These are phyloP conservation scores for Peromyscus maniculatus DNA, from an alignment of 2,113 vertebrate species.

Conservation along the genomic window DNA sequence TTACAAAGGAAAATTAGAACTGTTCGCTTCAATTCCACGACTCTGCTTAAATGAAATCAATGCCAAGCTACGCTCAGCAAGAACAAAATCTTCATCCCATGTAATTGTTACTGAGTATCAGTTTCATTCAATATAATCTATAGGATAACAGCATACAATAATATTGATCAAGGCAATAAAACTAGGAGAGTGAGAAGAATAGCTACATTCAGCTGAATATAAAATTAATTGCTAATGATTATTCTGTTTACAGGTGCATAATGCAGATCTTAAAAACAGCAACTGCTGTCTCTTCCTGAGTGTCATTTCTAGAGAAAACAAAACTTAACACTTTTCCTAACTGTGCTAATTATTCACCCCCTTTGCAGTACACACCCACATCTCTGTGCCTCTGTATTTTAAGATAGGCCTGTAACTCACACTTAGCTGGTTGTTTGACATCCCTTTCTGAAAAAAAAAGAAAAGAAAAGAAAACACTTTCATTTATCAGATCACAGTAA, in stretches of 20 bases:
- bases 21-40: slow-evolving; percentile 73
- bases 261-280: neutral
- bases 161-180: slow-evolving; percentile 50
- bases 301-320: neutral
- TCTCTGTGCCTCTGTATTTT: neutral
- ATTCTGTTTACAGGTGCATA: neutral
- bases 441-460: neutral
- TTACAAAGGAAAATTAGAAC: slow-evolving; percentile 69
- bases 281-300: neutral
- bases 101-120: slow-evolving; percentile 73
- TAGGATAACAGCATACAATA: slow-evolving; percentile 71
- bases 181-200: neutral
- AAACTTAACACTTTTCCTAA: neutral
- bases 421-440: neutral
- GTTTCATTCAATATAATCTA: slow-evolving; percentile 75
- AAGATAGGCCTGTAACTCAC: neutral
- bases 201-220: neutral
- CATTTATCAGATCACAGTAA: neutral
- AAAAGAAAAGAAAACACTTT: neutral
- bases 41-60: slow-evolving; percentile 75
- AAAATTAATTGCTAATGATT: neutral
- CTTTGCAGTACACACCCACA: neutral
- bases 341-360: neutral
- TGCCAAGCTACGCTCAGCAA: neutral
- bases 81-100: slow-evolving; percentile 56